Percentiles rank a stretch among this genome's conserved stretches.
phyloP scores from a whole-genome alignment of 2,888 invertebrate genomes.

The Spialia ferax region DNA sequence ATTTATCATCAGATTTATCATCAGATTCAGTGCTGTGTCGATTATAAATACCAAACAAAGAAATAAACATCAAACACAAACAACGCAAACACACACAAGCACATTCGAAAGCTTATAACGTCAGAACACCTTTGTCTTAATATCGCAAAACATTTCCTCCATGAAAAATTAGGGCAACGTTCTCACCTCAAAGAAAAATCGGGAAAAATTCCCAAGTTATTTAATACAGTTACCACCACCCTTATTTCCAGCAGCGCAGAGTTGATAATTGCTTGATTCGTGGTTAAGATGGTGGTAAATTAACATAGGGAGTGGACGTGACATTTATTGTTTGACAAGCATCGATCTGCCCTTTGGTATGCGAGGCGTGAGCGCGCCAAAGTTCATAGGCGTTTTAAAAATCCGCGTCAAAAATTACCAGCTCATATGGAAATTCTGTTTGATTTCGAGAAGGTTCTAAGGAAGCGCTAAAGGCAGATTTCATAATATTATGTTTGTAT shows the following conservation, averaged over 20 bases:
- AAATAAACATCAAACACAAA: not conserved
- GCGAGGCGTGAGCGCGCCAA: slow-evolving; percentile 74
- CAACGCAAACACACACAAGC: slow-evolving; percentile 9
- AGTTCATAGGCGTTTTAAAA: slow-evolving; percentile 51
- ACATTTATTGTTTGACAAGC: slow-evolving; percentile 86
- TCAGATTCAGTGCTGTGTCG: too few relatives aligned
- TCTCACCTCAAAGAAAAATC: slow-evolving; percentile 83
- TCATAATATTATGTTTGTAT: too few relatives aligned
- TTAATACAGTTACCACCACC: slow-evolving; percentile 45
- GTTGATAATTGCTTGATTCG: slow-evolving; percentile 48
- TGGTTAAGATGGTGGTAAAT: slow-evolving; percentile 53
- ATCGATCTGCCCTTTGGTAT: slow-evolving; percentile 85
- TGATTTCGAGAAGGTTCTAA: not conserved
- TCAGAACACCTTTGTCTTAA: slow-evolving; percentile 60
- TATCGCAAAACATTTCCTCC: slow-evolving; percentile 69
- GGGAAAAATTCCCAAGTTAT: slow-evolving; percentile 56
- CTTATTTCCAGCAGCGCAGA: slow-evolving; percentile 48
- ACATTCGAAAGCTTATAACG: slow-evolving; percentile 38
- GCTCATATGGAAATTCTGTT: slow-evolving; percentile 34
- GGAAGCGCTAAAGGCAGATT: not conserved
- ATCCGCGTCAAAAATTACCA: slow-evolving; percentile 25
- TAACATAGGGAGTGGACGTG: slow-evolving; percentile 84
- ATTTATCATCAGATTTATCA: too few relatives aligned
- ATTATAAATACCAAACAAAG: not conserved
- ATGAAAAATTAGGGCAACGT: slow-evolving; percentile 77